These are phyloP conservation scores for Aphis craccivora DNA, from an alignment of 1,140 invertebrate genomes.

Conservation along the genomic window DNA sequence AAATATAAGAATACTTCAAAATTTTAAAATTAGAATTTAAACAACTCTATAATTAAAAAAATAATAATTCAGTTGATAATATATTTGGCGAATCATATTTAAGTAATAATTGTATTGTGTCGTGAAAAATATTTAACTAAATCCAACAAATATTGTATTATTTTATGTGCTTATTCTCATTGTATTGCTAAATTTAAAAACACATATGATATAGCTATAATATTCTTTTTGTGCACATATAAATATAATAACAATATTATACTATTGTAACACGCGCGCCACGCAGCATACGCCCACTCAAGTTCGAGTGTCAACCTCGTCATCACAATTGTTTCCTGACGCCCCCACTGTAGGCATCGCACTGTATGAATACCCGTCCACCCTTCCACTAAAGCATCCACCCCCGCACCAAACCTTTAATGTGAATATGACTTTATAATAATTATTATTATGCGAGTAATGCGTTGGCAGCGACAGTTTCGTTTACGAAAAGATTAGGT, in stretches of 20 bases:
- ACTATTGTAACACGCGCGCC: background rate
- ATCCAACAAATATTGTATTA: background rate
- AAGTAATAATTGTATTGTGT: background rate
- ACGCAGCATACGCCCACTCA: background rate
- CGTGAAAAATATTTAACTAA: background rate
- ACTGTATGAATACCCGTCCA: background rate
- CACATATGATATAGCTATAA: background rate
- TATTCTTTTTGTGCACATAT: no score
- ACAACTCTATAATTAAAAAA: no score
- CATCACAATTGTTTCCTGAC: constrained; percentile 33
- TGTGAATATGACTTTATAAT: background rate
- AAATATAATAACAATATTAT: no score
- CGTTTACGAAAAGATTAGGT: background rate
- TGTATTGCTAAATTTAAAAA: background rate
- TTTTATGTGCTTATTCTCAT: no score
- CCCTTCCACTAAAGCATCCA: background rate
- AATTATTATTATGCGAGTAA: background rate
- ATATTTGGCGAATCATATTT: no score
- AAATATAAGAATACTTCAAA: no score
- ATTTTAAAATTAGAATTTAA: no score
- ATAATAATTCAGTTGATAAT: no score
- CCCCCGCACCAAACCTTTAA: background rate
- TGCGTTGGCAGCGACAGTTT: background rate
- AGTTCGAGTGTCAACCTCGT: background rate
- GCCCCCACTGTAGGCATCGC: background rate